Percentiles rank a stretch among this genome's conserved stretches.
phyloP scores from a whole-genome alignment of 2,113 vertebrate species.

The Centrocercus urophasianus region DNA sequence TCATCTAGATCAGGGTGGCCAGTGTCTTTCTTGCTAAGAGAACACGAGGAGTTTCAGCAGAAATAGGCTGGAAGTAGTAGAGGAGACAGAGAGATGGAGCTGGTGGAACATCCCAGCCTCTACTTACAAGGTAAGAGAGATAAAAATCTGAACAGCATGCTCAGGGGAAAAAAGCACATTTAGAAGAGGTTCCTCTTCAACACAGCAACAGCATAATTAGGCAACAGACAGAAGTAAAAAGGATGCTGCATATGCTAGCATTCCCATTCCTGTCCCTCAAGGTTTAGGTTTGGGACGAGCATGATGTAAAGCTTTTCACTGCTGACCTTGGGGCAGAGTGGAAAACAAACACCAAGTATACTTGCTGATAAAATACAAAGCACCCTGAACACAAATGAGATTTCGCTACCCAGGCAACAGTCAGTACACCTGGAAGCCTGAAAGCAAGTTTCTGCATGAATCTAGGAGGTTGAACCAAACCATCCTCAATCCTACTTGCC shows the following conservation, averaged over 20 bases:
- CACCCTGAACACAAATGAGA: neutral
- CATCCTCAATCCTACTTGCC: neutral
- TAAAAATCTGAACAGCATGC: neutral
- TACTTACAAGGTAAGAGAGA: neutral
- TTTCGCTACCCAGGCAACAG: neutral
- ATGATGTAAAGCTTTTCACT: neutral
- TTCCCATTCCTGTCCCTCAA: neutral
- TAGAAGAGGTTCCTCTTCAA: neutral
- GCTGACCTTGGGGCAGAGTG: neutral
- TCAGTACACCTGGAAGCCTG: neutral
- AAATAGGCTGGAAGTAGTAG: neutral
- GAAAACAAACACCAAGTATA: neutral
- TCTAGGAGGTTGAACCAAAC: neutral
- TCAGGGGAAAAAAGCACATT: neutral
- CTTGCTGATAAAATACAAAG: neutral
- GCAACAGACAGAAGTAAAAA: neutral
- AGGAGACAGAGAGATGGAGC: neutral
- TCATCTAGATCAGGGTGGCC: neutral
- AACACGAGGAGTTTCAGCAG: neutral
- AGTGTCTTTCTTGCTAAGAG: neutral
- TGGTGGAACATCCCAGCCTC: neutral
- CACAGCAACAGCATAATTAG: neutral
- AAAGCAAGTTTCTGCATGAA: neutral
- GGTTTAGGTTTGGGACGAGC: neutral
- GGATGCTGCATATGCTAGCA: neutral